Percentiles rank a stretch among this genome's conserved stretches.
Conservation (phyloP, 1,140 invertebrate genomes). For the Musca vetustissima region DNA sequence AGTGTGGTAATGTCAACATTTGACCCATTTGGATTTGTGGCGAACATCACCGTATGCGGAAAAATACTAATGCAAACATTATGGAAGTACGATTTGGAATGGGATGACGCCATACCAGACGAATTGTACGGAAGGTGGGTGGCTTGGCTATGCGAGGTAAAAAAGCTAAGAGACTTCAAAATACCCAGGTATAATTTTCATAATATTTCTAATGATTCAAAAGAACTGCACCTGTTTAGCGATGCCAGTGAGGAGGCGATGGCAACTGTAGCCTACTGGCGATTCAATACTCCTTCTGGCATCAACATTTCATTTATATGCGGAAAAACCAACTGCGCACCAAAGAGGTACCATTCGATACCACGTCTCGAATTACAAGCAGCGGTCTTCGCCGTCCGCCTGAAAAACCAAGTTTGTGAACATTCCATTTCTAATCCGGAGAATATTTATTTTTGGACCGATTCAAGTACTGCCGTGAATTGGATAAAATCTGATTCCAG, state of each 20-base stretch:
- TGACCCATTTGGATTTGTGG: constrained; percentile 51
- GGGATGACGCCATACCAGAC: constrained; percentile 12
- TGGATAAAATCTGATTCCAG: constrained; percentile 12
- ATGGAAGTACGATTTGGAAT: constrained; percentile 33
- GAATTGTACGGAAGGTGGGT: neutral
- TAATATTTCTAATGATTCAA: neutral
- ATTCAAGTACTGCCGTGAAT: constrained; percentile 11
- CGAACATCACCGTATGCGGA: constrained; percentile 43
- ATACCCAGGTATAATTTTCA: neutral
- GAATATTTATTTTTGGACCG: neutral
- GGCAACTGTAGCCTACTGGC: constrained; percentile 23
- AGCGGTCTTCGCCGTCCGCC: constrained; percentile 37
- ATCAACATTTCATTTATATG: neutral
- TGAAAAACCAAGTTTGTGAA: constrained; percentile 30
- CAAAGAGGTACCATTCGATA: constrained; percentile 41
- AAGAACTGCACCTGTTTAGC: neutral
- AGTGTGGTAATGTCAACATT: constrained; percentile 45
- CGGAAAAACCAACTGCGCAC: constrained; percentile 40
- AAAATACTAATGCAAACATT: constrained; percentile 54
- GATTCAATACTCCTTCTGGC: neutral
- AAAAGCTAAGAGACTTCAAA: neutral
- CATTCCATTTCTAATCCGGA: neutral
- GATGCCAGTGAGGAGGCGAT: constrained; percentile 18
- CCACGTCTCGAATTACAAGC: constrained; percentile 51
- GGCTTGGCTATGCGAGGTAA: neutral